Evolutionary conservation across 2,888 invertebrate species (phyloP).

Genomic region (Epicampocera succincta): DNA sequence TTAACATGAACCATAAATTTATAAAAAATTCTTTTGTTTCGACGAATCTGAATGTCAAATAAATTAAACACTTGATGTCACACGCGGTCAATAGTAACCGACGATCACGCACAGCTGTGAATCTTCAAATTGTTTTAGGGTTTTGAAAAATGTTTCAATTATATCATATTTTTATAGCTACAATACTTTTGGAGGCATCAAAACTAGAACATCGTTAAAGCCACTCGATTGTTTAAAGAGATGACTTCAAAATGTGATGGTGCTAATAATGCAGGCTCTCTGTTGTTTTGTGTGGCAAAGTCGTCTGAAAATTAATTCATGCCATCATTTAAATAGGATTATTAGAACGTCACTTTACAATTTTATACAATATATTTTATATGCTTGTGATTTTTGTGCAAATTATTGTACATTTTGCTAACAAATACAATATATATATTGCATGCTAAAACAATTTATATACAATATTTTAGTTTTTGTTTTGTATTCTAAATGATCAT

Average conservation of each 20-base stretch:
- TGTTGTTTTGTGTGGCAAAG: constrained; percentile 28
- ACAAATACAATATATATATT: too few species aligned
- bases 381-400: not conserved
- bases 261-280: not conserved
- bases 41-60: constrained; percentile 74
- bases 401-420: not conserved
- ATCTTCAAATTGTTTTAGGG: not conserved
- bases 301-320: not conserved
- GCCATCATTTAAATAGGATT: constrained; percentile 16
- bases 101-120: constrained; percentile 59
- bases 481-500: constrained; percentile 8
- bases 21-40: constrained; percentile 65
- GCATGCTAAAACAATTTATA: constrained; percentile 19
- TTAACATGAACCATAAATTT: constrained; percentile 33
- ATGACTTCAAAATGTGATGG: constrained; percentile 38
- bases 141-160: constrained; percentile 4
- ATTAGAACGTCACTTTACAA: constrained; percentile 39
- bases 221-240: constrained; percentile 52
- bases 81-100: constrained; percentile 66
- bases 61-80: constrained; percentile 71
- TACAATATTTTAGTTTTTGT: not conserved
- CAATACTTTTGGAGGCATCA: constrained; percentile 14
- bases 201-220: constrained; percentile 39
- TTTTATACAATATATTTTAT: not conserved
- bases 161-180: not conserved